These are phyloP conservation scores for Enteromius paludinosus DNA, from an alignment of 2,797 vertebrate genomes.

Conservation along the genomic window DNA sequence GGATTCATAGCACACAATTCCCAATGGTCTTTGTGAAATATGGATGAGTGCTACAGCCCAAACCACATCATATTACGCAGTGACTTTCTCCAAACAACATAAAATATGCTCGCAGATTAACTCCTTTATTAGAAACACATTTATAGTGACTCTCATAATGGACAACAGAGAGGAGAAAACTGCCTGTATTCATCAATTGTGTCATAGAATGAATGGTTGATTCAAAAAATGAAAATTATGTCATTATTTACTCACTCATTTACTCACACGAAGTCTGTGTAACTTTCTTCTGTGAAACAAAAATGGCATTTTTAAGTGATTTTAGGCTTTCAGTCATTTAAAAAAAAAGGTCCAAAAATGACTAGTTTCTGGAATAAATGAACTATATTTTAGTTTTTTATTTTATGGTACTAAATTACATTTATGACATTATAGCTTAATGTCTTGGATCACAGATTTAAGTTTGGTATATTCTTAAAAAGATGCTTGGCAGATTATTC, in stretches of 20 bases:
- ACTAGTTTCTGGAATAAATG: neutral
- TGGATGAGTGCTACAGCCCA: constrained; percentile 77
- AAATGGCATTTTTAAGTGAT: neutral
- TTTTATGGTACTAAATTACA: neutral
- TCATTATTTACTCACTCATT: neutral
- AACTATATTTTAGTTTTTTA: neutral
- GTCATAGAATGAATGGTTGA: constrained; percentile 11
- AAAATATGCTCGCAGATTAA: constrained; percentile 80
- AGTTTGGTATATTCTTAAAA: neutral
- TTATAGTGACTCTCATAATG: constrained; percentile 74
- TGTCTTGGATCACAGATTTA: neutral
- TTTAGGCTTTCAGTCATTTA: neutral
- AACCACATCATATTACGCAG: constrained; percentile 69
- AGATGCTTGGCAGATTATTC: neutral
- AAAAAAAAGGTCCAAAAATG: neutral
- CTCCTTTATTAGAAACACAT: constrained; percentile 79
- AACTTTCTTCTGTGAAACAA: neutral
- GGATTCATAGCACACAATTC: constrained; percentile 74
- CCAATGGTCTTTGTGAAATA: constrained; percentile 79
- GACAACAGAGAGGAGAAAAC: constrained; percentile 46
- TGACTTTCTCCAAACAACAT: constrained; percentile 72
- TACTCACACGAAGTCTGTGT: neutral
- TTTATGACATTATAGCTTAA: neutral
- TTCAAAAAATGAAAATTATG: neutral
- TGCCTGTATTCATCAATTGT: constrained; percentile 59